Evolutionary conservation across 2,113 vertebrate species (phyloP).

Genomic region (Cromileptes altivelis): DNA sequence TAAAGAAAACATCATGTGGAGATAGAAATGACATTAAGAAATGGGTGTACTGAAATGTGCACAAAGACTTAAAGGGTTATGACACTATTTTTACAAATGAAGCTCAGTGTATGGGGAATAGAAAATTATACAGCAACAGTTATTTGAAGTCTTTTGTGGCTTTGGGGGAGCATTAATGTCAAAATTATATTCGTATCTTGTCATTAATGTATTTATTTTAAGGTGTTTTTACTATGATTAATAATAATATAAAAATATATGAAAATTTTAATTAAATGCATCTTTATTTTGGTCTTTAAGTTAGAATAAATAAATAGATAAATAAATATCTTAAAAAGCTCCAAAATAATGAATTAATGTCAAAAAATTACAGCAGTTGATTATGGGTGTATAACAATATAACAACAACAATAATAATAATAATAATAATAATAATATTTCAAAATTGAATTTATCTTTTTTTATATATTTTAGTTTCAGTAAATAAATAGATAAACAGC

Average conservation of each 20-base stretch:
- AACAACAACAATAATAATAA: not conserved
- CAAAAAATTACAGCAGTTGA: too few relatives aligned
- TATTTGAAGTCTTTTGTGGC: not conserved
- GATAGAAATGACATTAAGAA: not conserved
- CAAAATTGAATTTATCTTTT: not conserved
- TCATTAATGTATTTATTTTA: not conserved
- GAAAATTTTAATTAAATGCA: too few relatives aligned
- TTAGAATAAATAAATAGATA: too few relatives aligned
- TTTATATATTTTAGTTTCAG: not conserved
- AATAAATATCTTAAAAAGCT: too few relatives aligned
- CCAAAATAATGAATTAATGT: too few relatives aligned
- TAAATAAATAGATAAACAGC: conserved; percentile 1
- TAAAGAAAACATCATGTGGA: not conserved
- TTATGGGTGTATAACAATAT: not conserved
- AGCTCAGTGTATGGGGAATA: not conserved
- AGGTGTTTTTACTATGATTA: not conserved
- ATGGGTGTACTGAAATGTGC: not conserved
- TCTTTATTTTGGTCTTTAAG: too few relatives aligned
- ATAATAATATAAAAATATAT: too few relatives aligned
- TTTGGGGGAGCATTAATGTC: not conserved
- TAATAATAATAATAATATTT: not conserved
- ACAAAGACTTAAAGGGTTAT: not conserved
- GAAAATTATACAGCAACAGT: not conserved
- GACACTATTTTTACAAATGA: not conserved
- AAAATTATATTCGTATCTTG: not conserved